Percentiles rank a stretch among this genome's conserved stretches.
phyloP scores from a whole-genome alignment of 2,113 vertebrate species.

The Thermophis baileyi region DNA sequence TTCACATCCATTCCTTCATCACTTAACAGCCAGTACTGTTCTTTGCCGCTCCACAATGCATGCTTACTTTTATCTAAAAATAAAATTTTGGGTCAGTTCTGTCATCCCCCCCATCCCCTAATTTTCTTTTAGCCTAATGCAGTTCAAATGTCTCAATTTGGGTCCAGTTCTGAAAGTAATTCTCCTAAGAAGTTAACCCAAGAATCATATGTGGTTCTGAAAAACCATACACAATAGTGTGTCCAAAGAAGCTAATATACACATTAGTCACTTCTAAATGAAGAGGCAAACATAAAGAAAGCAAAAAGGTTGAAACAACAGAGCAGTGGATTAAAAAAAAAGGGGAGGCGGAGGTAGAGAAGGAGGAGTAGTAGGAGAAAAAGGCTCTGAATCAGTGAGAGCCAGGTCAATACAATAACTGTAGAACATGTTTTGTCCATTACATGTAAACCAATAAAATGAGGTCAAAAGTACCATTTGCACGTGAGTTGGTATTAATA shows the following conservation, averaged over 20 bases:
- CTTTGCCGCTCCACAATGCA: neutral
- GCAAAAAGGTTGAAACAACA: slow-evolving; percentile 41
- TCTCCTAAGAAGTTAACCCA: slow-evolving; percentile 60
- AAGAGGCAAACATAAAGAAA: slow-evolving; percentile 61
- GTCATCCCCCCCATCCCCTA: slow-evolving; percentile 1
- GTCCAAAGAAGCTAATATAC: slow-evolving; percentile 55
- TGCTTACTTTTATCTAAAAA: neutral
- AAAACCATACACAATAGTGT: slow-evolving; percentile 60
- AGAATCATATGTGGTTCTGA: slow-evolving; percentile 64
- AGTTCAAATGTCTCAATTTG: slow-evolving; percentile 34
- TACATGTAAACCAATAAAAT: slow-evolving; percentile 58
- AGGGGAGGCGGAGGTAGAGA: slow-evolving; percentile 16
- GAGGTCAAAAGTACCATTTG: slow-evolving; percentile 73
- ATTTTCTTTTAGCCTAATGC: neutral
- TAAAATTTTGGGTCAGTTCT: slow-evolving; percentile 3
- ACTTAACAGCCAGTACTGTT: slow-evolving; percentile 25
- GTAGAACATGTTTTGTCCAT: slow-evolving; percentile 52
- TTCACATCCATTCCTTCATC: slow-evolving; percentile 2
- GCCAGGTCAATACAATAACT: slow-evolving; percentile 64
- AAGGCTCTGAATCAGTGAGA: slow-evolving; percentile 45
- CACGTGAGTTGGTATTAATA: slow-evolving; percentile 65
- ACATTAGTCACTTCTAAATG: slow-evolving; percentile 59
- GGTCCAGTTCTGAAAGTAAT: slow-evolving; percentile 63
- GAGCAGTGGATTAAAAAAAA: slow-evolving; percentile 58
- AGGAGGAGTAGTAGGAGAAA: slow-evolving; percentile 3